phyloP scores from a whole-genome alignment of 2,888 invertebrate genomes.

The Epinotia bilunana region DNA sequence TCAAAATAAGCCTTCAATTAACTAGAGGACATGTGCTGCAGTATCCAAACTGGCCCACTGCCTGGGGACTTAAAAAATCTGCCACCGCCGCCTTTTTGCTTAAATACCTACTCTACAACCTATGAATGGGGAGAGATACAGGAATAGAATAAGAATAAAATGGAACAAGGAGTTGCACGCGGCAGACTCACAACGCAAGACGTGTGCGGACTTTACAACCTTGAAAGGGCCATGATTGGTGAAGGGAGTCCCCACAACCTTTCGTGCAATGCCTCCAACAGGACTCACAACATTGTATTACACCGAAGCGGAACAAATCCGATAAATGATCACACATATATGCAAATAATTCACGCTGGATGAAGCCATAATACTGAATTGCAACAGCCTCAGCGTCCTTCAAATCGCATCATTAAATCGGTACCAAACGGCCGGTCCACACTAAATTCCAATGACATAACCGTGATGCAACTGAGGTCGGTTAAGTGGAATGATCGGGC shows the following conservation, averaged over 20 bases:
- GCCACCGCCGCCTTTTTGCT: no score
- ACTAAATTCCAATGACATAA: slow-evolving; percentile 75
- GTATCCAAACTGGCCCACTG: background rate
- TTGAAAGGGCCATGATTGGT: no score
- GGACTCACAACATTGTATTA: no score
- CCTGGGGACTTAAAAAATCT: no score
- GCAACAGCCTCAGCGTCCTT: slow-evolving; percentile 62
- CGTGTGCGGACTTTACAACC: no score
- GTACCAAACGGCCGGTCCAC: slow-evolving; percentile 55
- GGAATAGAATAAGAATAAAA: no score
- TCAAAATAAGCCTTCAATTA: background rate
- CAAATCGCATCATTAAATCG: slow-evolving; percentile 60
- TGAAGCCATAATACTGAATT: slow-evolving; percentile 35
- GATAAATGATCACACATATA: background rate
- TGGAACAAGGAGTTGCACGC: background rate
- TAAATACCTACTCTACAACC: no score
- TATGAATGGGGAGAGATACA: no score
- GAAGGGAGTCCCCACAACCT: no score
- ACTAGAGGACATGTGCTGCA: background rate
- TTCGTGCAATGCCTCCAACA: no score
- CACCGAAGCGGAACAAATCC: no score
- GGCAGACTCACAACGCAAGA: background rate
- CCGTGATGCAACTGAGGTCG: slow-evolving; percentile 68
- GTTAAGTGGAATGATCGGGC: slow-evolving; percentile 56
- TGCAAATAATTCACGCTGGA: background rate